Base-by-base conservation (phyloP, 2,797 vertebrate species). In the Allobates femoralis region DNA sequence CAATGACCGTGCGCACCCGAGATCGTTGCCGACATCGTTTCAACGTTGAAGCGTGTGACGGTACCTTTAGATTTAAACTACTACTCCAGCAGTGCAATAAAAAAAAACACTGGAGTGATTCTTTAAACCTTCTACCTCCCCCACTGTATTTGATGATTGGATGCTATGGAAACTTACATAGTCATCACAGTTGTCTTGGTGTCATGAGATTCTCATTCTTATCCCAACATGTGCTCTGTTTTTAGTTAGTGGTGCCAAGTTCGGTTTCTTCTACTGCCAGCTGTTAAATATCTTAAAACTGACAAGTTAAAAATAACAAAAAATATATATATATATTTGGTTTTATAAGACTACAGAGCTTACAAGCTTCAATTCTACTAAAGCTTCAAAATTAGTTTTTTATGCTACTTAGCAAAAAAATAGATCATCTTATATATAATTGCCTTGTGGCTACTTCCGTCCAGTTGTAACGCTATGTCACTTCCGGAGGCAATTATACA, bases 131-230 rank as follows among this genome's bases (percentile, higher is more conserved):
- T 74, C 69, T 50, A 26, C 55, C 76, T 23, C 76, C 51, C 76
- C 21, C 19, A 32, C 18, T n/a, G 28, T 58, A 37, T 78, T 55
- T 32, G 10, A 21, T 32, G 26, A 26, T 30, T 77, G 28, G 50
- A 77, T 77, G 26, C 50, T 55, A 77, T 77, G 75, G 75, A 77
- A 77, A 78, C 76, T 60, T 78, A 37, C 28, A 78, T 58, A 78
- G 53, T 58, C 55, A 78, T 58, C 30, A n/a, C 76, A 78, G 55
- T 78, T 58, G 76, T 78, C 76, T 78, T 78, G 76, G 53, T 78
- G 76, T 58, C 58, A 66, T 64, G 78, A 46, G 37, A 66, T 46
- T 66, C 78, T 11, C 78, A 80, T 80, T 62, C 60, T 41, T 80
- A 64, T 64, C n/a, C 58, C n/a, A 46, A 41, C 58, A 64, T 80